These are phyloP conservation scores for Sprattus sprattus DNA, from an alignment of 2,113 vertebrate genomes.

Conservation along the genomic window DNA sequence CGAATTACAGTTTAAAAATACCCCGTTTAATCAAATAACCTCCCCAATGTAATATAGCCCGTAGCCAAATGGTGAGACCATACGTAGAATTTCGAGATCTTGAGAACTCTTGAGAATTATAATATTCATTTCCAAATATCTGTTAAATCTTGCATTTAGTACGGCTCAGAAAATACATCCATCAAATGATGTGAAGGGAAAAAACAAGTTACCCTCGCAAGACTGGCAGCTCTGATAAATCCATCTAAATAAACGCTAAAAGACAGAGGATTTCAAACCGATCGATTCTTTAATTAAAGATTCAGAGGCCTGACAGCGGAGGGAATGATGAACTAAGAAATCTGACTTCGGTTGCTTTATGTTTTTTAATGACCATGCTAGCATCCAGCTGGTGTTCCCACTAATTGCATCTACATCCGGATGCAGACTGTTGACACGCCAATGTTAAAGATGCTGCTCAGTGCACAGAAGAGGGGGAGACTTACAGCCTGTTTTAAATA, in stretches of 20 bases:
- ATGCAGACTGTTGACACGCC: conserved; percentile 37
- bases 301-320: conserved; percentile 51
- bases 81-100: not conserved
- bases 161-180: not conserved
- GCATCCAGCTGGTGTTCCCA: conserved; percentile 23
- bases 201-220: conserved; percentile 31
- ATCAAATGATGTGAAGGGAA: not conserved
- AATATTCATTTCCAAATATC: not conserved
- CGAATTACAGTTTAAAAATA: not conserved
- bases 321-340: conserved; percentile 54
- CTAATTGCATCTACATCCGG: conserved; percentile 48
- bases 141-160: not conserved
- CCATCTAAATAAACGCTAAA: conserved; percentile 54
- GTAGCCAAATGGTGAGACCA: not conserved
- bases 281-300: conserved; percentile 64
- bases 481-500: not conserved
- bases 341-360: conserved; percentile 49
- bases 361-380: conserved; percentile 56
- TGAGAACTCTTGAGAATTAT: not conserved
- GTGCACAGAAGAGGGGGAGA: not conserved
- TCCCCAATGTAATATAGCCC: not conserved
- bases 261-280: conserved; percentile 48
- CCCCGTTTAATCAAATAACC: not conserved
- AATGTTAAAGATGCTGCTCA: conserved; percentile 31
- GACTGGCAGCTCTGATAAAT: conserved; percentile 46